Evolutionary conservation across 2,888 invertebrate species (phyloP).

Genomic region (Spodoptera picta): DNA sequence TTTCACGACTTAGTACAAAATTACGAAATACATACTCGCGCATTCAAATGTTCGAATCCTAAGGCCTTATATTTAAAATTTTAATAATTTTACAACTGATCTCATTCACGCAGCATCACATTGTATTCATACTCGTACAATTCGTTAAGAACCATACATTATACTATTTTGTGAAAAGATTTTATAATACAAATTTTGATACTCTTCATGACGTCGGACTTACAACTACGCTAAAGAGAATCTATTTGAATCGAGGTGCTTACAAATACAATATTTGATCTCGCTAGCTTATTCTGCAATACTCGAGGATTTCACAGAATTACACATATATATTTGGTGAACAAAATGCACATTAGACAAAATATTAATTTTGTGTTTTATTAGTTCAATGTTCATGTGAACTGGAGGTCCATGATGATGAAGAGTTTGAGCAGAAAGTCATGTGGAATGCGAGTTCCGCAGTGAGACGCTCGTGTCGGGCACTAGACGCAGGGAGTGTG

Average conservation of each 20-base stretch:
- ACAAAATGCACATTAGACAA: slow-evolving; percentile 45
- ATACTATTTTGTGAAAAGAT: slow-evolving; percentile 43
- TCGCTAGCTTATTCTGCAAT: slow-evolving; percentile 44
- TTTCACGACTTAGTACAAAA: slow-evolving; percentile 36
- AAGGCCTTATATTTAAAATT: slow-evolving; percentile 33
- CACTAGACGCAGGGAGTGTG: slow-evolving; percentile 30
- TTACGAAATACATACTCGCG: slow-evolving; percentile 44
- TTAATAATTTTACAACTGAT: slow-evolving; percentile 35
- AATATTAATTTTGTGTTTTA: slow-evolving; percentile 15
- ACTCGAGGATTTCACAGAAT: slow-evolving; percentile 35
- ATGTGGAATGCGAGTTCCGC: slow-evolving; percentile 39
- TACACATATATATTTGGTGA: slow-evolving; percentile 42
- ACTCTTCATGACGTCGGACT: slow-evolving; percentile 16
- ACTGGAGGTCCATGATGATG: slow-evolving; percentile 7
- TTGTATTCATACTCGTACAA: slow-evolving; percentile 25
- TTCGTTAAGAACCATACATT: slow-evolving; percentile 32
- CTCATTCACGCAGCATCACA: slow-evolving; percentile 35
- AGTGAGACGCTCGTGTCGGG: slow-evolving; percentile 21
- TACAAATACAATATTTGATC: slow-evolving; percentile 53
- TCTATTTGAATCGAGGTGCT: slow-evolving; percentile 29
- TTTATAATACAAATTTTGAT: slow-evolving; percentile 46
- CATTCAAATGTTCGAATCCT: slow-evolving; percentile 32
- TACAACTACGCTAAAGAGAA: slow-evolving; percentile 18
- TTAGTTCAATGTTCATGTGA: slow-evolving; percentile 13
- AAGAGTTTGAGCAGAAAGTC: slow-evolving; percentile 42